Evolutionary conservation across 1,140 invertebrate genomes (phyloP), one percentile per base, ranked within the genome.

Genomic region (Polypedilum vanderplanki): DNA sequence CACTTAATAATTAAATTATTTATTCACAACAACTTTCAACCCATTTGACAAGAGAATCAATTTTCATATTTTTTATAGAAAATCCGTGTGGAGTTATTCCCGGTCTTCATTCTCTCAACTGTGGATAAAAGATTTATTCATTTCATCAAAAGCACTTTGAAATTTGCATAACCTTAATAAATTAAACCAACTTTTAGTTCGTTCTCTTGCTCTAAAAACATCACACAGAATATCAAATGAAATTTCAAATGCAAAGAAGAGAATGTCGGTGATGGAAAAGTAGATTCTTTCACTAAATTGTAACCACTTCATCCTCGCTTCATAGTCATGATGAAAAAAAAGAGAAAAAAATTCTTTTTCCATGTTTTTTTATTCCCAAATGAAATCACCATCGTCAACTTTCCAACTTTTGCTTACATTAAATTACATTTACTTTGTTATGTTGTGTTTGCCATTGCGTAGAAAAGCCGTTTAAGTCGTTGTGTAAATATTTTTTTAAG

Each of bases 401-500:
- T 15, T 57, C n/a, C n/a, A n/a, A n/a, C n/a, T 57, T 57, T n/a
- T 57, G 8, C 46, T 57, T 57, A 15, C 46, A 57, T n/a, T n/a
- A 57, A n/a, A 12, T 57, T 15, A n/a, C 46, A 57, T 57, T n/a
- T 15, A 57, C 3, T 57, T 57, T 57, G 46, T 57, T 57, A 57
- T 57, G 46, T 57, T 57, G 15, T 57, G 46, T 57, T 57, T 57
- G 46, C n/a, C n/a, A 70, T 18, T 70, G 9, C 9, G 20, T 10
- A 70, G 65, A 70, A 70, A 70, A 70, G 17, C 9, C 65, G 65
- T 22, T 22, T 70, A 70, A 70, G 65, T 70, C 18, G 65, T 20
- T 70, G 65, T 20, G 65, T 70, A 70, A 70, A 70, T 70, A 70
- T 70, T 70, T 70, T 70, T 70, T 20, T 70, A 70, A n/a, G 17